Conservation (phyloP, 2,113 vertebrate species). For the Larimichthys crocea region DNA sequence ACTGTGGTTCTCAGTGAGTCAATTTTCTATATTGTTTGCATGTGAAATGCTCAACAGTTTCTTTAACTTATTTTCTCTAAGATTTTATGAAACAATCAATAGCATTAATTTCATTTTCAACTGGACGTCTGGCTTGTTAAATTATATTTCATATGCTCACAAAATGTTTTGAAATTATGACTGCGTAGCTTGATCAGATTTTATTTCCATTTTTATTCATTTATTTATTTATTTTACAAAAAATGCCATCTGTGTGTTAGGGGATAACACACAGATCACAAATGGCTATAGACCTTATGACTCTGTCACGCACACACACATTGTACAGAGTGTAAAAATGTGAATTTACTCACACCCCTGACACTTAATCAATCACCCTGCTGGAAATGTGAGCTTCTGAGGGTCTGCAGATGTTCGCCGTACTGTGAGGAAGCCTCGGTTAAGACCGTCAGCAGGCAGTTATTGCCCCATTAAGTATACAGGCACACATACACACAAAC, state of each 20-base stretch:
- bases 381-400: constrained; percentile 32
- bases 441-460: constrained; percentile 51
- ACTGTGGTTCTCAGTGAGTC: too few species aligned
- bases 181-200: background rate
- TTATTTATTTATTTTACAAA: background rate
- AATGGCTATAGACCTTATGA: background rate
- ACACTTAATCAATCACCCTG: constrained; percentile 61
- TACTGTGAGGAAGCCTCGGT: constrained; percentile 40
- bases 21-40: too few species aligned
- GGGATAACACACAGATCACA: background rate
- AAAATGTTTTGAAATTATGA: background rate
- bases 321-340: constrained; percentile 4
- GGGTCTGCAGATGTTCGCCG: constrained; percentile 54
- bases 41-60: too few species aligned
- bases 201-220: background rate
- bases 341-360: constrained; percentile 20
- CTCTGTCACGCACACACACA: constrained; percentile 16
- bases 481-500: background rate
- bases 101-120: background rate
- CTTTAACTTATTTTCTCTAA: background rate
- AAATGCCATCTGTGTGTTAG: background rate
- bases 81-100: background rate
- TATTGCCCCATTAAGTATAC: constrained; percentile 44
- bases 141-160: background rate
- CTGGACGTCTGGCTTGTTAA: background rate